Evolutionary conservation across 2,888 invertebrate genomes (phyloP).

Genomic region (Quadriops clusia): DNA sequence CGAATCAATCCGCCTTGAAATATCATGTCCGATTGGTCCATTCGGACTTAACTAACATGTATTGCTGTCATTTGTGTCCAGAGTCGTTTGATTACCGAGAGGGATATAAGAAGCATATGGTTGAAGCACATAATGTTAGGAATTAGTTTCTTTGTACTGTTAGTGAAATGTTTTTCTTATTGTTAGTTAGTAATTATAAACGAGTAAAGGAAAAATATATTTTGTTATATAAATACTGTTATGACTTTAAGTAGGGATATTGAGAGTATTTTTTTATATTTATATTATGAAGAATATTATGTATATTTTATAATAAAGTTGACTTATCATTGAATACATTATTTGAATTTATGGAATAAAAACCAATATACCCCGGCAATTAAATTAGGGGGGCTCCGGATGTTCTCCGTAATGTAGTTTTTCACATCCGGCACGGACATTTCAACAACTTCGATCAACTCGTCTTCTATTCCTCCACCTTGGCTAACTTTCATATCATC

Average conservation of each 20-base stretch:
- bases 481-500: slow-evolving; percentile 62
- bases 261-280: slow-evolving; percentile 17
- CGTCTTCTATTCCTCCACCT: slow-evolving; percentile 74
- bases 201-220: slow-evolving; percentile 13
- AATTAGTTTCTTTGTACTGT: slow-evolving; percentile 34
- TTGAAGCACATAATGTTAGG: slow-evolving; percentile 51
- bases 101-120: slow-evolving; percentile 58
- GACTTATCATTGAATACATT: slow-evolving; percentile 5
- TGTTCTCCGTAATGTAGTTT: slow-evolving; percentile 43
- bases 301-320: slow-evolving; percentile 6
- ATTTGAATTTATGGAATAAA: slow-evolving; percentile 39
- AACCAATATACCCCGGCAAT: slow-evolving; percentile 73
- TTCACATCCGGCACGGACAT: slow-evolving; percentile 60
- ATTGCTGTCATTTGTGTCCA: slow-evolving; percentile 58
- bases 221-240: slow-evolving; percentile 12
- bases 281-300: slow-evolving; percentile 12
- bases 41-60: slow-evolving; percentile 53
- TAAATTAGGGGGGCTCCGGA: slow-evolving; percentile 64
- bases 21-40: slow-evolving; percentile 58
- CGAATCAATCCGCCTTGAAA: slow-evolving; percentile 57
- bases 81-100: slow-evolving; percentile 56
- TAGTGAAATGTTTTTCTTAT: slow-evolving; percentile 13
- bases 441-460: slow-evolving; percentile 86
- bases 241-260: too few species aligned
- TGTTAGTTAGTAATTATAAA: slow-evolving; percentile 17